Percentiles rank a stretch among this genome's conserved stretches.
phyloP scores from a whole-genome alignment of 2,797 vertebrate species.

The Silurus aristotelis region DNA sequence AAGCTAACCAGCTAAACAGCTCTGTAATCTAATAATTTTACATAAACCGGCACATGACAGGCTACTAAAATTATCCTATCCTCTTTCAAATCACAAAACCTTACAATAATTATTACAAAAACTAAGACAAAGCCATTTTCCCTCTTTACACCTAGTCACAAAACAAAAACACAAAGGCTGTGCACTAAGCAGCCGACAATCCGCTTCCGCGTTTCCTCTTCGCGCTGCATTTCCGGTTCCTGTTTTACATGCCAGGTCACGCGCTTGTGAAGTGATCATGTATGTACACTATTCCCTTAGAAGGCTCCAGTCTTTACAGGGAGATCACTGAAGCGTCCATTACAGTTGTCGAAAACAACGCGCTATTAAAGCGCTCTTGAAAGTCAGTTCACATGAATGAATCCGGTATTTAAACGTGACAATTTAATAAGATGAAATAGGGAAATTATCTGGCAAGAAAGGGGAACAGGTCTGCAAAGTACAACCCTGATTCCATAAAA shows the following conservation, averaged over 20 bases:
- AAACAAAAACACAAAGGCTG: constrained; percentile 14
- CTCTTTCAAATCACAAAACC: background rate
- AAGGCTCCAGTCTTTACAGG: background rate
- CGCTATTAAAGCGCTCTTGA: background rate
- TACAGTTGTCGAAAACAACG: too few relatives aligned
- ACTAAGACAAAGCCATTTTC: background rate
- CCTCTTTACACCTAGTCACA: background rate
- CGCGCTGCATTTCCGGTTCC: background rate
- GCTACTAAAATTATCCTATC: background rate
- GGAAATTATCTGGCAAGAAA: too few relatives aligned
- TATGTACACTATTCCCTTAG: too few relatives aligned
- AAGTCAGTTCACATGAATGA: too few relatives aligned
- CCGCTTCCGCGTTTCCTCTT: constrained; percentile 6
- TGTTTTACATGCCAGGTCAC: background rate
- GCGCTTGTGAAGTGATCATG: too few relatives aligned
- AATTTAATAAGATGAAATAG: too few relatives aligned
- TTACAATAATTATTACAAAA: background rate
- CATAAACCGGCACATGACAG: background rate
- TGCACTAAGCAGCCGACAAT: background rate
- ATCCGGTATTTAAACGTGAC: too few relatives aligned
- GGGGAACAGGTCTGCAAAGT: too few relatives aligned
- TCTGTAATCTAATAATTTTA: background rate
- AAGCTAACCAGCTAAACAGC: background rate
- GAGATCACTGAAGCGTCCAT: background rate
- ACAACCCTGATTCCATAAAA: too few relatives aligned